A percentile compares a stretch with the other conserved stretches of the same genome.
These are phyloP conservation scores for Cotesia vestalis DNA, from an alignment of 1,140 invertebrate genomes.

Conservation along the genomic window DNA sequence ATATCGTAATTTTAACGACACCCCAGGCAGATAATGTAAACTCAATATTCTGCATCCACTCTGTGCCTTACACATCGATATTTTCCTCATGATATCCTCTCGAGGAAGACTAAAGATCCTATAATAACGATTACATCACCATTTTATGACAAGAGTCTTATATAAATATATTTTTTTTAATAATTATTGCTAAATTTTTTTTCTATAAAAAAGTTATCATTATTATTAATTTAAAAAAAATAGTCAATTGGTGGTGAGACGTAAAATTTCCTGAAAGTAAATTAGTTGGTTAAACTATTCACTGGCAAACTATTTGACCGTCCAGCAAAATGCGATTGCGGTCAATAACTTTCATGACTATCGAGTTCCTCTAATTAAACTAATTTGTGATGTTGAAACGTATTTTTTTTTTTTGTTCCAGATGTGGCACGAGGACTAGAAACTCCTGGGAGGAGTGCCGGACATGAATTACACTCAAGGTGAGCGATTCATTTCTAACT, in stretches of 20 bases:
- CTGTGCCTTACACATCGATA: constrained; percentile 16
- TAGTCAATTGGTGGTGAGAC: too few relatives aligned
- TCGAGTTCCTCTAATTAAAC: too few relatives aligned
- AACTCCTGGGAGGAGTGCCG: constrained; percentile 61
- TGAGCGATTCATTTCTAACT: constrained; percentile 41
- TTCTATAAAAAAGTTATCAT: too few relatives aligned
- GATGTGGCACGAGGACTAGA: constrained; percentile 46
- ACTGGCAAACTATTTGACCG: too few relatives aligned
- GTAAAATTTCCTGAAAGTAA: too few relatives aligned
- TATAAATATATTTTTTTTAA: background rate
- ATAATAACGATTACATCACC: background rate
- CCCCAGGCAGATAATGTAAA: constrained; percentile 41
- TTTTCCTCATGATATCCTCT: background rate
- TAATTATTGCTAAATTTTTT: too few relatives aligned
- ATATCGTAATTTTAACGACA: constrained; percentile 44
- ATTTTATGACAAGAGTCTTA: background rate
- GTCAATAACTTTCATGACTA: too few relatives aligned
- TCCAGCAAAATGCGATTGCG: too few relatives aligned
- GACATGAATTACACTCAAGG: constrained; percentile 67
- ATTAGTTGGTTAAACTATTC: too few relatives aligned
- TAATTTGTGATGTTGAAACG: background rate
- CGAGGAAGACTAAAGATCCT: background rate
- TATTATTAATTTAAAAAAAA: too few relatives aligned
- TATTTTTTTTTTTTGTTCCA: constrained; percentile 45
- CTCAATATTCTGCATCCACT: constrained; percentile 40